Base-by-base conservation (phyloP, 2,797 vertebrate genomes). In the Melanogrammus aeglefinus region DNA sequence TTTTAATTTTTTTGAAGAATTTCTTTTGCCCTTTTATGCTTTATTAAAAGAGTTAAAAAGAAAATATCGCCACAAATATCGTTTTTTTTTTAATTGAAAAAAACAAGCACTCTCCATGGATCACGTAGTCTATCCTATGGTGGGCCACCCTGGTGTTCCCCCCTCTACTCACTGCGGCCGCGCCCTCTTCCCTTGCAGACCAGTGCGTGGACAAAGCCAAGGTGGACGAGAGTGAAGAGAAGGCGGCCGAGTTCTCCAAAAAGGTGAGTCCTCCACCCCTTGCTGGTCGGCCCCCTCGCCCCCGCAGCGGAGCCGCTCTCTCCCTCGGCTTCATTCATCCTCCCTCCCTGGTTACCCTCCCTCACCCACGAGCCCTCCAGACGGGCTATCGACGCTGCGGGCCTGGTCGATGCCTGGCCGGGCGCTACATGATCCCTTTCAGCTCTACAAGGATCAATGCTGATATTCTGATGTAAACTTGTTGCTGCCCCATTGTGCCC, bases 151-250 rank as follows among this genome's bases (percentile, higher is more conserved):
- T 36, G 35, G 0, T 1, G 6, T 5, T 0, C 35, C 35, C 35
- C 6, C 35, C 35, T 6, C 35, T 41, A 13, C 44, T 47, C 12
- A 47, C 44, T 16, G 18, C 44, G 5, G 44, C 47, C 14, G 14
- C 16, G 47, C 47, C 47, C 2, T 57, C 10, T 24, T 87, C 80
- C 83, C 82, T 93, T 90, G 79, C 90, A 99, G 98, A 99, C 94
- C 92, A 95, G 1, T 96, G 96, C 87, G 97, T 99, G 88, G 96
- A 99, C 91, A 99, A 99, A 92, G 94, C 96, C 81, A 98, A 97
- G 92, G 96, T 99, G 81, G 97, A 99, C 74, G 97, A 98, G 91
- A 99, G 96, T 85, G 98, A 98, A 84, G 95, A 96, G 91, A 98
- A 95, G 91, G 97, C 97, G 76, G 86, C 92, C 1, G 98, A 99